Evolutionary conservation across 2,888 invertebrate species (phyloP).

Genomic region (Drosophila yooni): DNA sequence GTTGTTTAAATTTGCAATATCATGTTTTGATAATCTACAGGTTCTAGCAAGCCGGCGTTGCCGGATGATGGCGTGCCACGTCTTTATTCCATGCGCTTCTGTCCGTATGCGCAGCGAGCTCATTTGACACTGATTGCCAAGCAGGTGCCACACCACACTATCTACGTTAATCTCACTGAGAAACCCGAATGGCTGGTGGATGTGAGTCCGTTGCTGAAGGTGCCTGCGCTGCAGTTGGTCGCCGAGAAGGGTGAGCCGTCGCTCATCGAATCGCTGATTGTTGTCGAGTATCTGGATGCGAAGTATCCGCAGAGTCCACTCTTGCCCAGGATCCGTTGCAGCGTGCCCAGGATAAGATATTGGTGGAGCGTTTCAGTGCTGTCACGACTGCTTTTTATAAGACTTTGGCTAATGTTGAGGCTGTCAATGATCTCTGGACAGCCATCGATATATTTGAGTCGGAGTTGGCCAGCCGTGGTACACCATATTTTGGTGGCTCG

Average conservation of each 20-base stretch:
- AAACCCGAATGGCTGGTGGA: conserved; percentile 94
- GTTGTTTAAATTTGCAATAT: not conserved
- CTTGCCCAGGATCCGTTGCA: conserved; percentile 86
- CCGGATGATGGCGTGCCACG: conserved; percentile 88
- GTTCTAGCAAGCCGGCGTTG: conserved; percentile 88
- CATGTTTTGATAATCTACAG: conserved; percentile 83
- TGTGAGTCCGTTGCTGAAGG: conserved; percentile 88
- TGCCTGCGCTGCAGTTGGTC: conserved; percentile 90
- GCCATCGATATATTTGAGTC: conserved; percentile 88
- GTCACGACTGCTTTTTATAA: conserved; percentile 75
- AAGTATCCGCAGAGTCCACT: conserved; percentile 89
- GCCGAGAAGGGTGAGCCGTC: conserved; percentile 86
- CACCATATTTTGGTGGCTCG: conserved; percentile 88
- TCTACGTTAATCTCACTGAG: conserved; percentile 90
- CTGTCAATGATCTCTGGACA: conserved; percentile 41
- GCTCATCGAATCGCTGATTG: conserved; percentile 92
- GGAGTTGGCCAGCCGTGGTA: conserved; percentile 88
- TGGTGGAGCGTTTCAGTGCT: conserved; percentile 81
- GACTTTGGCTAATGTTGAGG: conserved; percentile 53
- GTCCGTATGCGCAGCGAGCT: conserved; percentile 92
- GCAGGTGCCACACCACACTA: conserved; percentile 90
- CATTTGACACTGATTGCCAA: conserved; percentile 92
- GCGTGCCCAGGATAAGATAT: conserved; percentile 84
- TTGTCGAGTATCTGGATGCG: conserved; percentile 93
- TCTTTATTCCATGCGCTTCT: conserved; percentile 93